Percentiles rank a stretch among this genome's conserved stretches.
Conservation (phyloP, 2,113 vertebrate species). For the Forbesichthys agassizii region DNA sequence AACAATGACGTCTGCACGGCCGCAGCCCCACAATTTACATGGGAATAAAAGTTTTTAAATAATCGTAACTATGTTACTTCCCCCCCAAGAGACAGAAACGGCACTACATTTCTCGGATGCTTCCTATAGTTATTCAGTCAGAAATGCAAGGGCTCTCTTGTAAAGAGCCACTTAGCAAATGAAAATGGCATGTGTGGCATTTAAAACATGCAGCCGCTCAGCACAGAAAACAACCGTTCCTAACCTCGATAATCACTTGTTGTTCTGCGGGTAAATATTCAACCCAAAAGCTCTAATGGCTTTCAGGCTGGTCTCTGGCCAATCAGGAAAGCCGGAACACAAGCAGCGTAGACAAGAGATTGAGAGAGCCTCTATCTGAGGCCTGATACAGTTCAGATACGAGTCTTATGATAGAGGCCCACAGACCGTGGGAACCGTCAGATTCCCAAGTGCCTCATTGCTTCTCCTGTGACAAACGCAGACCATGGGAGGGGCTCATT, state of each 20-base stretch:
- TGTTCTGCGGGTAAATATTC: slow-evolving; percentile 38
- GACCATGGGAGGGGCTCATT: slow-evolving; percentile 49
- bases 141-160: slow-evolving; percentile 21
- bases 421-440: slow-evolving; percentile 58
- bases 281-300: slow-evolving; percentile 13
- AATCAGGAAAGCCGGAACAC: slow-evolving; percentile 8
- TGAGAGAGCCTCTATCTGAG: slow-evolving; percentile 7
- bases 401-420: slow-evolving; percentile 42
- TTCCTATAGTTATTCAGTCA: slow-evolving; percentile 14
- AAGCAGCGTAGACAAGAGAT: no score
- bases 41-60: no score
- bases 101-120: slow-evolving; percentile 2
- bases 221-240: not conserved
- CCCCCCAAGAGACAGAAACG: not conserved
- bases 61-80: not conserved
- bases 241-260: slow-evolving; percentile 2
- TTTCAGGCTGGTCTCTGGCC: slow-evolving; percentile 21
- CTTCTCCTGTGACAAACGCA: slow-evolving; percentile 53
- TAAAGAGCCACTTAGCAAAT: slow-evolving; percentile 35
- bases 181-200: slow-evolving; percentile 27
- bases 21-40: slow-evolving; percentile 4
- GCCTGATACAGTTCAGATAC: slow-evolving; percentile 37
- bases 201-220: slow-evolving; percentile 6
- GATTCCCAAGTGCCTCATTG: slow-evolving; percentile 55
- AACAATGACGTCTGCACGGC: slow-evolving; percentile 24